A percentile compares a stretch with the other conserved stretches of the same genome.
Evolutionary conservation across 2,888 invertebrate genomes (phyloP).

Genomic region (Adelphocoris suturalis): DNA sequence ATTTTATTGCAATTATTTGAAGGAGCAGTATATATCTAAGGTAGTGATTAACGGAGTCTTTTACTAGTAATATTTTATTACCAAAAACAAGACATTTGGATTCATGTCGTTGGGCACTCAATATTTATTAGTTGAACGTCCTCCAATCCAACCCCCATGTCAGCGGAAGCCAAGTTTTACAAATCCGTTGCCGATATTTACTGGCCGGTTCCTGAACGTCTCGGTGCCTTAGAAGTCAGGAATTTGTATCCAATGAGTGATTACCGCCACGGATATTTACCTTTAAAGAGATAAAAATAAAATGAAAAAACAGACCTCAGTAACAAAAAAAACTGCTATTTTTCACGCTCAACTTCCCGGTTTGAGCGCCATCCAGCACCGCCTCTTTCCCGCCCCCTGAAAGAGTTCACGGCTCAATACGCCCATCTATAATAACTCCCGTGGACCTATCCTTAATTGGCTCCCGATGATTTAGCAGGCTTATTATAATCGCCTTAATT

Average conservation of each 20-base stretch:
- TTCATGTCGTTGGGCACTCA: background rate
- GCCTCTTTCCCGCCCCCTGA: conserved; percentile 1
- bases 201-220: conserved; percentile 34
- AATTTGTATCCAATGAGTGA: conserved; percentile 9
- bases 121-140: background rate
- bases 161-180: conserved; percentile 53
- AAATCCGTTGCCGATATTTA: conserved; percentile 64
- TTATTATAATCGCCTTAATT: conserved; percentile 60
- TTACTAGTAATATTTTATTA: too few relatives aligned
- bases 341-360: conserved; percentile 40
- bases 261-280: background rate
- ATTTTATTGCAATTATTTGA: too few relatives aligned
- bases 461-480: conserved; percentile 56
- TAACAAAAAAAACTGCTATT: background rate
- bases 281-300: background rate
- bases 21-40: too few relatives aligned
- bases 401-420: conserved; percentile 40
- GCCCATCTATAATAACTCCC: conserved; percentile 50
- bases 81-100: too few relatives aligned
- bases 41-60: too few relatives aligned
- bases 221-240: conserved; percentile 1
- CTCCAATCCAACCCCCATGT: background rate
- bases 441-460: conserved; percentile 33
- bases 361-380: conserved; percentile 22
- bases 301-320: background rate